Percentiles rank a stretch among this genome's conserved stretches.
Evolutionary conservation across 2,797 vertebrate species (phyloP).

Genomic region (Enteromius radiatus): DNA sequence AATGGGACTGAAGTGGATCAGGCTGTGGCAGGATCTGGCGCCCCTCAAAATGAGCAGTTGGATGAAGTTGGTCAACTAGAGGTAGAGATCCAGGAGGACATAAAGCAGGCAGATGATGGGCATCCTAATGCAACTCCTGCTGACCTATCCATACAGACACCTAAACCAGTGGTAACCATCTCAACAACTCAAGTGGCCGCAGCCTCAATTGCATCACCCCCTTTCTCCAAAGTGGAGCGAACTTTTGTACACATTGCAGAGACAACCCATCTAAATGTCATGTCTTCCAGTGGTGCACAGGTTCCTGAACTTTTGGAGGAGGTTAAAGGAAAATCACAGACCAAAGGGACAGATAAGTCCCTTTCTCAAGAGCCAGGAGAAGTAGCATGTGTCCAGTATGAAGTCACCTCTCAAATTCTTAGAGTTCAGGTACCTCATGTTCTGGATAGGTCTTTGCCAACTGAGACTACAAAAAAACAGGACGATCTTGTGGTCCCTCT

Average conservation of each 20-base stretch:
- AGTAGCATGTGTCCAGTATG: not conserved
- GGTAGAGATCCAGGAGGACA: not conserved
- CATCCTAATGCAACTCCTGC: not conserved
- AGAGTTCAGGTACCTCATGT: conserved; percentile 63
- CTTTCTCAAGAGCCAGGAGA: conserved; percentile 65
- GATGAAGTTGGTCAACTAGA: conserved; percentile 75
- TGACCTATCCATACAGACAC: conserved; percentile 20
- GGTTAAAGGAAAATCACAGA: conserved; percentile 69
- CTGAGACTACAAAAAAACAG: conserved; percentile 5
- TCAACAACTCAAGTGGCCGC: conserved; percentile 16
- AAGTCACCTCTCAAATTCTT: conserved; percentile 61
- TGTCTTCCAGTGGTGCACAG: conserved; percentile 85
- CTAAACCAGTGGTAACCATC: conserved; percentile 17
- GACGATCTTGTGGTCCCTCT: not conserved
- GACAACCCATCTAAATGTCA: conserved; percentile 93
- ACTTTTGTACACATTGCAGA: conserved; percentile 97
- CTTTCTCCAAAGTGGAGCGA: conserved; percentile 96
- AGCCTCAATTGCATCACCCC: conserved; percentile 79
- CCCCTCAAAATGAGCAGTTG: conserved; percentile 83
- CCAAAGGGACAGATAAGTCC: conserved; percentile 56
- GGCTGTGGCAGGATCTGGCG: conserved; percentile 81
- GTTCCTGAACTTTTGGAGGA: conserved; percentile 71
- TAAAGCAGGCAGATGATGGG: conserved; percentile 42
- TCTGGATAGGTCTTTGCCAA: conserved; percentile 40
- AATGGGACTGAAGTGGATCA: conserved; percentile 84